Evolutionary conservation across 2,888 invertebrate genomes (phyloP).

Genomic region (Lycia hirtaria): DNA sequence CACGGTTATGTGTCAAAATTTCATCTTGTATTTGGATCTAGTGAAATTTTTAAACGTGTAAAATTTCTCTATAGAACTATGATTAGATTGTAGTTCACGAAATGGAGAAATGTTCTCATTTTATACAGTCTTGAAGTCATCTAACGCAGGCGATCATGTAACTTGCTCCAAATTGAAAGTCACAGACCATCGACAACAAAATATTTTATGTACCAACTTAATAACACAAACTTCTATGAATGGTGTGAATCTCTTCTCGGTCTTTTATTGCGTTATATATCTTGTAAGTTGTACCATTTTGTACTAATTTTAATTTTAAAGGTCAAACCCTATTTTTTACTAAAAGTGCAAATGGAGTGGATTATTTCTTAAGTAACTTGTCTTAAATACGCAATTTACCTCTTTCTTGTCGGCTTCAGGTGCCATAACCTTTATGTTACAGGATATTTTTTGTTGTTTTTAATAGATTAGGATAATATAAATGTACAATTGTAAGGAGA

Average conservation of each 20-base stretch:
- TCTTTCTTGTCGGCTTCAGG: conserved; percentile 20
- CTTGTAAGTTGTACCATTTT: not conserved
- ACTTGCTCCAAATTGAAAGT: not conserved
- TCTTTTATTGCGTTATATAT: not conserved
- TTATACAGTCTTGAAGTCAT: not conserved
- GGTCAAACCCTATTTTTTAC: not conserved
- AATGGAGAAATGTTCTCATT: not conserved
- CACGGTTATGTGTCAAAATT: conserved; percentile 39
- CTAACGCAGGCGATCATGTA: not conserved
- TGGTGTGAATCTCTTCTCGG: conserved; percentile 19
- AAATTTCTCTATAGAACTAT: conserved; percentile 41
- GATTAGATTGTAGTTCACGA: conserved; percentile 50
- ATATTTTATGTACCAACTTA: not conserved
- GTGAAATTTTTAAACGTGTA: conserved; percentile 5
- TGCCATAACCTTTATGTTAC: conserved; percentile 25
- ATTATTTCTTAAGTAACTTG: conserved; percentile 7
- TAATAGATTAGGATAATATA: conserved; percentile 25
- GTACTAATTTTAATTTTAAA: not conserved
- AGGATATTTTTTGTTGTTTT: conserved; percentile 5
- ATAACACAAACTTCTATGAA: conserved; percentile 3
- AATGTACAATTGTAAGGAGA: conserved; percentile 25
- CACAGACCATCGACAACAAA: not conserved
- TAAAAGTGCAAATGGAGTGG: conserved; percentile 2
- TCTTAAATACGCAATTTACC: conserved; percentile 9
- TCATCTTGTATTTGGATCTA: conserved; percentile 20